Evolutionary conservation across 2,113 vertebrate species (phyloP).

Genomic region (Brachirus orientalis): DNA sequence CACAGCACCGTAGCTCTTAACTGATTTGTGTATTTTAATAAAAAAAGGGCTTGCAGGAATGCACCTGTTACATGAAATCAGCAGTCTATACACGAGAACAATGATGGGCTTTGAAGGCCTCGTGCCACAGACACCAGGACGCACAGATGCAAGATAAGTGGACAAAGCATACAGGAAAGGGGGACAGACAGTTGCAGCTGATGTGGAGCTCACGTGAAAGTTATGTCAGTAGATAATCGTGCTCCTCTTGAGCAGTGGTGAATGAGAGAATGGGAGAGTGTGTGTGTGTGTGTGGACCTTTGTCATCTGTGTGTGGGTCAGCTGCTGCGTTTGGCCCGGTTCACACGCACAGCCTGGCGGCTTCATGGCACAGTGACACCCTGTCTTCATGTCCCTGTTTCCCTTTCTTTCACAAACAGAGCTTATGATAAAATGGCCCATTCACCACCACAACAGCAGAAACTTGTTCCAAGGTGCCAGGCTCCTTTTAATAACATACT

Average conservation of each 20-base stretch:
- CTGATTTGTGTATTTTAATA: conserved; percentile 62
- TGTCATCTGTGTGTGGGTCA: conserved; percentile 59
- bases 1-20: conserved; percentile 4
- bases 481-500: conserved; percentile 33
- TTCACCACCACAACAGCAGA: conserved; percentile 46
- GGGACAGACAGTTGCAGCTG: conserved; percentile 43
- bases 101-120: conserved; percentile 36
- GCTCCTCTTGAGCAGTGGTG: conserved; percentile 3
- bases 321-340: conserved; percentile 66
- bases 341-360: conserved; percentile 40
- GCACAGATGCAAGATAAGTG: conserved; percentile 21
- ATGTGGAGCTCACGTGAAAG: conserved; percentile 32
- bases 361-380: conserved; percentile 52
- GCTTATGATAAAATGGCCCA: conserved; percentile 38
- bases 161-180: neutral
- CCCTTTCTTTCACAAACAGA: conserved; percentile 4
- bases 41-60: conserved; percentile 48
- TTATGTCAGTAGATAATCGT: conserved; percentile 12
- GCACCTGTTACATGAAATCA: conserved; percentile 67
- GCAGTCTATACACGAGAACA: conserved; percentile 34
- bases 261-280: neutral
- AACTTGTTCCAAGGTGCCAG: conserved; percentile 4
- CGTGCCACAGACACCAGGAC: conserved; percentile 13
- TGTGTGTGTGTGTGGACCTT: conserved; percentile 40
- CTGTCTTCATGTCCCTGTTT: conserved; percentile 37